Percentiles rank a stretch among this genome's conserved stretches.
Conservation (phyloP, 2,888 invertebrate genomes). For the Andrena dorsata region DNA sequence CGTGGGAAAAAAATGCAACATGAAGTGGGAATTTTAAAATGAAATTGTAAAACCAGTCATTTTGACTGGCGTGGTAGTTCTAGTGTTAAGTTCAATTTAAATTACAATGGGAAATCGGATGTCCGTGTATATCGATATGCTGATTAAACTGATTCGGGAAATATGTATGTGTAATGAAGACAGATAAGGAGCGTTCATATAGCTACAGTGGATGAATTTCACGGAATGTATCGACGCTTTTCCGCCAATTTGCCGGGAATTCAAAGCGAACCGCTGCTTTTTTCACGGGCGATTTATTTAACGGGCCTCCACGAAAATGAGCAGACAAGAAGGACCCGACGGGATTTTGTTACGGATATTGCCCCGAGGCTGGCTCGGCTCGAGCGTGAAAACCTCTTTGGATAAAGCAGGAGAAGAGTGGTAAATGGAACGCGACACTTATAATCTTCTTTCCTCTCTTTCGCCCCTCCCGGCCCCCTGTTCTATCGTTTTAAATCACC, state of each 20-base stretch:
- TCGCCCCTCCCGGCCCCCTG: conserved; percentile 12
- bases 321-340: conserved; percentile 54
- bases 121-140: no score
- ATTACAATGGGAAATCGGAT: no score
- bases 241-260: conserved; percentile 54
- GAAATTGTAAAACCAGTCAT: no score
- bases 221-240: conserved; percentile 24
- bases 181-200: no score
- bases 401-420: conserved; percentile 63
- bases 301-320: conserved; percentile 58
- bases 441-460: conserved; percentile 68
- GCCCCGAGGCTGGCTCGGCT: conserved; percentile 56
- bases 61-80: no score
- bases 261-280: conserved; percentile 54
- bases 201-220: not conserved
- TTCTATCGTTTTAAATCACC: conserved; percentile 61
- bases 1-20: no score
- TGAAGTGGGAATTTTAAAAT: no score
- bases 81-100: no score
- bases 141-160: no score
- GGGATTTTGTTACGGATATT: conserved; percentile 75
- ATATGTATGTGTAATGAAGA: no score
- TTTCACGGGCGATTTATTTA: conserved; percentile 74
- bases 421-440: conserved; percentile 78
- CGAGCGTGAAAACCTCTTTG: conserved; percentile 66